Base-by-base conservation (phyloP, 2,888 invertebrate genomes). In the Deilephila elpenor region DNA sequence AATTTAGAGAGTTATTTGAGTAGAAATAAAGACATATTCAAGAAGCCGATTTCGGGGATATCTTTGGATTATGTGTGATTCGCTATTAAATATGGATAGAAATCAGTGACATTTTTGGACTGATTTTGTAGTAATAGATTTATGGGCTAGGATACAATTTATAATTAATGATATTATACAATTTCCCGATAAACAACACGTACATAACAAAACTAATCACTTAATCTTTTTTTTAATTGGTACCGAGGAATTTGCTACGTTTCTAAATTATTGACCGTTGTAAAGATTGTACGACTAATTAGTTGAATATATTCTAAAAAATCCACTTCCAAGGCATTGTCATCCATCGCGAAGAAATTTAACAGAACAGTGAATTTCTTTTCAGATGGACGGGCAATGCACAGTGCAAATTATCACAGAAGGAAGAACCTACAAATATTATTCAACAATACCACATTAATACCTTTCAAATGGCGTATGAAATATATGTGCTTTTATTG, bases 401-500 rank as follows among this genome's bases (percentile, higher is more conserved):
- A 78, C 76, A 83, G 79, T 80, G 80, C 78, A 75, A 83, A 79
- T 79, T 80, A 78, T 78, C 74, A 80, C 75, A 83, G 84, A 74
- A 79, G 80, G 74, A 76, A 73, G 78, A 92, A 92, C 79, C 90
- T 93, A 74, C 85, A 86, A 79, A 88, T 88, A 74, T 79, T 93
- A 62, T 91, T 93, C 88, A 92, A 92, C 89, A 89, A 92, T 79
- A 93, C 93, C 2, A 84, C 92, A 0, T 78, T 93, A 60, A 85
- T 92, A 76, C 93, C 93, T 1, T 93, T 93, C 82, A 93, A 93
- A 85, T 92, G 89, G 88, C 87, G 91, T 0, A 88, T 89, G 0
- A 91, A 90, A 83, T 92, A 89, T 75, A 79, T 91, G 76, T 93
- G 93, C 75, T 93, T 91, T 81, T 93, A 89, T 81, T 93, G 93